Base-by-base conservation (phyloP, 2,797 vertebrate species). In the Sebastes minor region DNA sequence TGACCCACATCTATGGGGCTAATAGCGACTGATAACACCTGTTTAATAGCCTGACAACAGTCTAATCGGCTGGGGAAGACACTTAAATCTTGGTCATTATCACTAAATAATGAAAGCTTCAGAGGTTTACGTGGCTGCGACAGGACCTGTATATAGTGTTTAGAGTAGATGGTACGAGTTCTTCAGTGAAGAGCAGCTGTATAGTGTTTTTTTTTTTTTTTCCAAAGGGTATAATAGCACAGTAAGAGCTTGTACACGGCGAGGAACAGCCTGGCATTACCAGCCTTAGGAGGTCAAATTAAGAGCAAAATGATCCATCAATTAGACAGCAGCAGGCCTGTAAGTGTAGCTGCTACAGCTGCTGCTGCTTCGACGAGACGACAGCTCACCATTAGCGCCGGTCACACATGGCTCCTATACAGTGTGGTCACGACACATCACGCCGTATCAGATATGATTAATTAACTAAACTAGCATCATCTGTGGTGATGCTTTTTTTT, bases 301-400 rank as follows among this genome's bases (percentile, higher is more conserved):
- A 91, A 91, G 90, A 94, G 91, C 93, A 92, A 93, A 94, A 91
- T 88, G 91, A 93, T 94, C 92, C 89, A 92, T 94, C 94, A 95
- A 90, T 93, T 91, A 93, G 93, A 95, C 93, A 90, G 91, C 91
- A 86, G 91, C 82, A 82, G 88, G 83, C 86, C 89, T 94, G 83
- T 85, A 90, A 94, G 90, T 91, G 91, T 85, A 85, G 84, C 89
- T 67, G 88, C 93, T 83, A 77, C 94, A 90, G 90, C 92, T 92
- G 93, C 89, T 88, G 86, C 88, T 70, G 74, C 84, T 71, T 74
- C 81, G 57, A 80, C 81, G 59, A 68, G 71, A 78, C 69, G 80
- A 89, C 84, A 89, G 85, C 85, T 86, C 56, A 84, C 90, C 83
- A 86, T 92, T 89, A 92, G 84, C 80, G 22, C 30, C 62, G 66